Evolutionary conservation across 2,888 invertebrate species (phyloP), one percentile per base, ranked within the genome.

Genomic region (Psylliodes chrysocephalus): DNA sequence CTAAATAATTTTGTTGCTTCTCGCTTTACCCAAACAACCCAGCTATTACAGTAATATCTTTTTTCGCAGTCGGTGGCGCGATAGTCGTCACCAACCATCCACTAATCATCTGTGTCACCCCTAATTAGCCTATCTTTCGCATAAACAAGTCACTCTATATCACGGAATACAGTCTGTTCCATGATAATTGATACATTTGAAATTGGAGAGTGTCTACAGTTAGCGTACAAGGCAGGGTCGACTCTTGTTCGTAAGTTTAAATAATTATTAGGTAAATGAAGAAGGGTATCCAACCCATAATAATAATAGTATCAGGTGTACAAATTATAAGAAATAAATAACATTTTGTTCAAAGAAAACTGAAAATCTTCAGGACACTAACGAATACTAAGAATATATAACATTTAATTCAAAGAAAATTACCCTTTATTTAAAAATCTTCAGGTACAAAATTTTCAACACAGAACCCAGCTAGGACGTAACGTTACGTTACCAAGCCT

Each of bases 101-200:
- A 79, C 78, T 76, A 78, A 78, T 79, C 79, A 79, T 78, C 72
- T 73, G 73, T 72, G 74, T 72, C 75, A 72, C 64, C 70, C 70
- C 74, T 72, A 78, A 79, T 79, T 79, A 78, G 77, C 78, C 77
- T 79, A 79, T 79, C 79, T 79, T 75, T 78, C 79, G 72, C 78
- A 78, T 79, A 79, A 79, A 79, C 77, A 78, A 79, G 74, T 77
- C 79, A 78, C 70, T 64, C 70, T 68, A 72, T 78, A 78, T 78
- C 78, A 73, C 69, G 69, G 72, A 60, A 74, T 73, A 75, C 74
- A 73, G 75, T 73, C 74, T 73, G 77, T 74, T 75, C 74, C 53
- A 75, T 76, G 78, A 78, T 79, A 78, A 78, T 79, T 79, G 78
- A 78, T 78, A 78, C 77, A 77, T 78, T 77, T 71, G 70, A 72